Conservation (phyloP, 2,888 invertebrate genomes). For the Nowickia ferox region DNA sequence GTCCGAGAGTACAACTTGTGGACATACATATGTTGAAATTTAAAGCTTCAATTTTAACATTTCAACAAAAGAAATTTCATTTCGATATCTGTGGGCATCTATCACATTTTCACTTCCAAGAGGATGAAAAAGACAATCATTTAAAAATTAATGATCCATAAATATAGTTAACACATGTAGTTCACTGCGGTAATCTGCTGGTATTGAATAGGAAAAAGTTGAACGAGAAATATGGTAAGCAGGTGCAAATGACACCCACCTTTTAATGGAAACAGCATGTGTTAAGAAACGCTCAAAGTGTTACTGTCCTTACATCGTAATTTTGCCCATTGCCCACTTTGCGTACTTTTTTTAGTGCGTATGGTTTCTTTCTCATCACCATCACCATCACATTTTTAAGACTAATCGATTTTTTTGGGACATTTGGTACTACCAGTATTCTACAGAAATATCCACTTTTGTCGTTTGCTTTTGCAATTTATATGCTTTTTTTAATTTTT, state of each 20-base stretch:
- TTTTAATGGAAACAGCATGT: conserved; percentile 33
- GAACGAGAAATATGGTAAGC: not conserved
- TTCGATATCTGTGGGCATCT: not conserved
- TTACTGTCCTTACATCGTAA: not conserved
- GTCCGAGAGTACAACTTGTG: too few relatives aligned
- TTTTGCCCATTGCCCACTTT: not conserved
- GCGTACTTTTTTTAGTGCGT: not conserved
- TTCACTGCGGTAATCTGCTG: not conserved
- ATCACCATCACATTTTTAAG: not conserved
- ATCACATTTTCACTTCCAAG: not conserved
- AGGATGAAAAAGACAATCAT: conserved; percentile 26
- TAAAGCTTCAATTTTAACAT: too few relatives aligned
- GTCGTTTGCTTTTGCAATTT: conserved; percentile 1
- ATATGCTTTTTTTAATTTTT: not conserved
- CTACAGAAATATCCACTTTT: not conserved
- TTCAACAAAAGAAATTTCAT: not conserved
- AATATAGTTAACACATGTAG: conserved; percentile 35
- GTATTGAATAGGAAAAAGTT: not conserved
- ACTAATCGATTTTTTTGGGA: too few relatives aligned
- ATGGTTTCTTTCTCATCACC: not conserved
- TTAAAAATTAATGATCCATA: conserved; percentile 59
- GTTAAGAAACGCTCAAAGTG: conserved; percentile 7
- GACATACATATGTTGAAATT: too few relatives aligned
- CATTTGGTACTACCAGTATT: not conserved
- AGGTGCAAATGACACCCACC: conserved; percentile 53